A percentile compares a stretch with the other conserved stretches of the same genome.
phyloP scores from a whole-genome alignment of 2,113 vertebrate species.

The Tricholaema leucomelas region DNA sequence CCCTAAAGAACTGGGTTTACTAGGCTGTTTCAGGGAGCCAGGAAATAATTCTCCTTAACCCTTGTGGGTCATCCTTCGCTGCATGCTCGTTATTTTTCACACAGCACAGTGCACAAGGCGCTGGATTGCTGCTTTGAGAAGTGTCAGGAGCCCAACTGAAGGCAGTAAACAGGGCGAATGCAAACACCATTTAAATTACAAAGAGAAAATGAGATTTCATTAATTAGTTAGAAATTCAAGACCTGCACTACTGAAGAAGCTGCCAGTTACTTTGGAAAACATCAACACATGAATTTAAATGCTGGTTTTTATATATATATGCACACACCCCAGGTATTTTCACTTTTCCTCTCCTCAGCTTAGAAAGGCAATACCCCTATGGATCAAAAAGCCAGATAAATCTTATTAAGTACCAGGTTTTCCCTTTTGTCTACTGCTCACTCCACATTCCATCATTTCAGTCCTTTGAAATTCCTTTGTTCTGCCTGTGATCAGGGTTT shows the following conservation, averaged over 20 bases:
- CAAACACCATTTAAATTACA: background rate
- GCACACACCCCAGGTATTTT: background rate
- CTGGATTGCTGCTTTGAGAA: background rate
- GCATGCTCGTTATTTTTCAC: rapidly evolving
- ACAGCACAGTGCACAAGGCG: background rate
- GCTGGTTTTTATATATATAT: background rate
- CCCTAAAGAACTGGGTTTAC: background rate
- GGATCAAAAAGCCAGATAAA: conserved; percentile 71
- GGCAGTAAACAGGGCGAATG: background rate
- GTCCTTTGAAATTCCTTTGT: conserved; percentile 73
- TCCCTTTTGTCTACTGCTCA: conserved; percentile 69
- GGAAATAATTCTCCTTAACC: conserved; percentile 4
- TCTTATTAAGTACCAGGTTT: conserved; percentile 68
- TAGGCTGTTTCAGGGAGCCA: background rate
- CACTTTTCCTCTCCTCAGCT: conserved; percentile 17
- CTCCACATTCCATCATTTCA: conserved; percentile 70
- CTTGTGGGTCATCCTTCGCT: background rate
- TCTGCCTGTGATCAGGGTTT: conserved; percentile 66
- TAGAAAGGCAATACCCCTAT: conserved; percentile 17
- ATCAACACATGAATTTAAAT: background rate
- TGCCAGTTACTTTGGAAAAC: background rate
- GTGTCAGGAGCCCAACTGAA: background rate
- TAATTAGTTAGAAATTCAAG: background rate
- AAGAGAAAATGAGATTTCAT: background rate
- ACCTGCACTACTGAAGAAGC: background rate